Evolutionary conservation across 2,797 vertebrate species (phyloP).

Genomic region (Onychomys torridus): DNA sequence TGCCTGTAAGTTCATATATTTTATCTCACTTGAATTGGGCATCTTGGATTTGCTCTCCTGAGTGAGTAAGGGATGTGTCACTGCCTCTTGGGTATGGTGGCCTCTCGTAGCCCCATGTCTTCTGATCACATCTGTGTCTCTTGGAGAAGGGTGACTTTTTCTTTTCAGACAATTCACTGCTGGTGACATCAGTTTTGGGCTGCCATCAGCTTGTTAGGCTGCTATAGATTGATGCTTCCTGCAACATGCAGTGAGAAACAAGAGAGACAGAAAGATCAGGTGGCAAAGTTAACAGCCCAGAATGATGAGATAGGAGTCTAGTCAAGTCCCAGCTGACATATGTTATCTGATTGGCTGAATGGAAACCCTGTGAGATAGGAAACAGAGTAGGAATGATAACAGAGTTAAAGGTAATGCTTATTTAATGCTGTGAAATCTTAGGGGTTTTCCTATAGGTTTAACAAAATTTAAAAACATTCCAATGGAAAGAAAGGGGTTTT

Average conservation of each 20-base stretch:
- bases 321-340: not conserved
- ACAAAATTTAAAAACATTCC: slow-evolving; percentile 2
- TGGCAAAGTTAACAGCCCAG: slow-evolving; percentile 5
- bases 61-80: not conserved
- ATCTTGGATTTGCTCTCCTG: not conserved
- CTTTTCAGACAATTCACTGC: slow-evolving; percentile 14
- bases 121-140: slow-evolving; percentile 9
- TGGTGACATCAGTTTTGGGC: slow-evolving; percentile 40
- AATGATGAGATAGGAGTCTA: not conserved
- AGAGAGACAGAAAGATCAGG: slow-evolving; percentile 20
- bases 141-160: not conserved
- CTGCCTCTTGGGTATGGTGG: not conserved
- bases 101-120: not conserved
- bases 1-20: not conserved
- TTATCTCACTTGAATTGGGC: not conserved
- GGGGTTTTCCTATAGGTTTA: not conserved
- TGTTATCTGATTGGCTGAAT: not conserved
- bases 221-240: slow-evolving; percentile 54
- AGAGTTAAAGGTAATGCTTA: not conserved
- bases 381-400: not conserved
- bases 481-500: not conserved
- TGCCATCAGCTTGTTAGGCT: slow-evolving; percentile 51
- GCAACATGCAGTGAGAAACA: not conserved
- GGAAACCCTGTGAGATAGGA: not conserved
- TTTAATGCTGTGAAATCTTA: not conserved